Base-by-base conservation (phyloP, 1,140 invertebrate species). In the Sinonovacula constricta region DNA sequence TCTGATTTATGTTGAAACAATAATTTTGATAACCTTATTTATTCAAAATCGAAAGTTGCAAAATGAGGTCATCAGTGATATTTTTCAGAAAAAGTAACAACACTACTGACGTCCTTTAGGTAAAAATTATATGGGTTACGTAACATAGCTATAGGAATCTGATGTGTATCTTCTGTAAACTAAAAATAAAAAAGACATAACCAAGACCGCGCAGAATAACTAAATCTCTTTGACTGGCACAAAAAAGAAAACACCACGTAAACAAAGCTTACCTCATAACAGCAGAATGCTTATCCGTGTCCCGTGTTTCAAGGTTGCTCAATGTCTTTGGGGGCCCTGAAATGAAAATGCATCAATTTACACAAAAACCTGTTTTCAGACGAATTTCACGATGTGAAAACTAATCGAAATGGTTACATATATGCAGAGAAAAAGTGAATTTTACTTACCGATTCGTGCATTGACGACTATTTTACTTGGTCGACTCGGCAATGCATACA, bases 401-500 rank as follows among this genome's bases (percentile, higher is more conserved):
- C 31, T 14, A 39, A 18, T 28, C 26, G 5, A 59, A 67, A 51
- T 39, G 12, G 53, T 80, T 15, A 28, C 14, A 59, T 4, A 60
- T 28, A 57, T 28, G n/a, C 2, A 3, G 53, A 66, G 34, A 66
- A 78, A 74, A 59, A 22, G 2, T 30, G 39, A 75, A 66, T 59
- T 57, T 60, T 51, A 75, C 68, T 63, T 59, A 86, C 85, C 83
- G 67, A 83, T 83, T 30, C 85, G 68, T 60, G 85, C 78, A 75
- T 79, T 82, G 59, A 82, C 72, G 24, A 79, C 80, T 74, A 86
- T 74, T 82, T 84, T 86, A 51, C 79, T 86, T 18, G 83, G 83
- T 78, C 81, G 80, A 60, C 68, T 86, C 60, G 74, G 36, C 77
- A 86, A 78, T 69, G 84, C 79, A 78, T 86, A 86, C 84, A 86